Base-by-base conservation (phyloP, 2,888 invertebrate genomes). In the Sinodicranocentrus sp. region DNA sequence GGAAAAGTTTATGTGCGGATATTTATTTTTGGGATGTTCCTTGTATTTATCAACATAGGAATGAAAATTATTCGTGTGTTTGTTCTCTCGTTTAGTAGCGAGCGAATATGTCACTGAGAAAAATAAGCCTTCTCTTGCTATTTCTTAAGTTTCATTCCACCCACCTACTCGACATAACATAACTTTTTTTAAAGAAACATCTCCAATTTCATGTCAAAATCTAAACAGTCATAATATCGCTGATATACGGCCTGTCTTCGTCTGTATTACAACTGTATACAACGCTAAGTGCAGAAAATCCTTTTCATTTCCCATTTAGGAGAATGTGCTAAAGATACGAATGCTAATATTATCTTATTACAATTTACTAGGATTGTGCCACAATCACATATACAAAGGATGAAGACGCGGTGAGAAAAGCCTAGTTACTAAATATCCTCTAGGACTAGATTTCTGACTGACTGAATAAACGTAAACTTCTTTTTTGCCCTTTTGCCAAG, bases 191-290 rank as follows among this genome's bases (percentile, higher is more conserved):
- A 67, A 39, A 70, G 57, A 39, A 59, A 48, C 70, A 77, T 70
- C 78, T 78, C 78, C 28, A 61, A 78, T 78, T 78, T 61, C 78
- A 52, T 78, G 78, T 78, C 78, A 78, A 78, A 68, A 61, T 61
- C 28, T 78, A 61, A 70, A 77, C 59, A 78, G 78, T 59, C 78
- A 39, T 78, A 78, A 78, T 78, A 70, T 78, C 78, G 61, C 59
- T 78, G 48, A 78, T 61, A 78, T 78, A 78, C 39, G 70, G 57
- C 61, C 70, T 78, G 78, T 70, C 63, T 52, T 78, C 70, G 52
- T 78, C 3, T 26, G 28, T 28, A 70, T 43, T 54, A 65, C 23
- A 26, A 39, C 48, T 68, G 68, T 68, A 57, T 23, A 59, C 43
- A 68, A 57, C 57, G 67, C 15, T 54, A 43, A 65, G 67, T 67